Conservation (phyloP, 2,888 invertebrate species). For the Therioaphis trifolii region DNA sequence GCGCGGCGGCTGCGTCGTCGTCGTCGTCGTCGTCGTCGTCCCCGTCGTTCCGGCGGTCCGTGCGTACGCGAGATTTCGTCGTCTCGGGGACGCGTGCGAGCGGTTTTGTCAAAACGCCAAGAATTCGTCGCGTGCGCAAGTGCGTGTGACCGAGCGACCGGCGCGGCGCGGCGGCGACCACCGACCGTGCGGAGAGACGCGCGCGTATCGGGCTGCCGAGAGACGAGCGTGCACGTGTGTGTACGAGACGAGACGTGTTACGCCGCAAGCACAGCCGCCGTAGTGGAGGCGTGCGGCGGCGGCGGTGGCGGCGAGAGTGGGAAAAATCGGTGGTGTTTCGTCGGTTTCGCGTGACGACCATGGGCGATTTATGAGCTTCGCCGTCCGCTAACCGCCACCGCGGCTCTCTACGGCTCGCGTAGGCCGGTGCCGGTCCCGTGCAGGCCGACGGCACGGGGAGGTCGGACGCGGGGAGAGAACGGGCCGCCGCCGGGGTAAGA, state of each 20-base stretch:
- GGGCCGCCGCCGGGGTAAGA: not conserved
- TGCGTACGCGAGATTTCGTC: not conserved
- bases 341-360: conserved; percentile 40
- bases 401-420: not conserved
- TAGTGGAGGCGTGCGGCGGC: too few relatives aligned
- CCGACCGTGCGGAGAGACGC: too few relatives aligned
- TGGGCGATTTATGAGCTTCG: conserved; percentile 51
- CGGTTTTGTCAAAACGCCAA: conserved; percentile 56
- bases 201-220: too few relatives aligned
- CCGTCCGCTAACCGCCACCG: conserved; percentile 26
- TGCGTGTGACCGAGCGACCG: too few relatives aligned
- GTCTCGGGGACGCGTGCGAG: not conserved
- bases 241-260: too few relatives aligned
- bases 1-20: not conserved
- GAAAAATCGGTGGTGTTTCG: conserved; percentile 31
- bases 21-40: too few relatives aligned
- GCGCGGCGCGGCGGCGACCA: too few relatives aligned
- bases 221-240: too few relatives aligned
- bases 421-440: too few relatives aligned
- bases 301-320: not conserved
- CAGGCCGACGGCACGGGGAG: not conserved
- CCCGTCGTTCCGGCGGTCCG: too few relatives aligned
- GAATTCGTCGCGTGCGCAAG: too few relatives aligned
- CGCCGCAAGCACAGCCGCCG: too few relatives aligned
- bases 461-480: not conserved